phyloP scores from a whole-genome alignment of 2,797 vertebrate genomes.

The Myotis vivesi region DNA sequence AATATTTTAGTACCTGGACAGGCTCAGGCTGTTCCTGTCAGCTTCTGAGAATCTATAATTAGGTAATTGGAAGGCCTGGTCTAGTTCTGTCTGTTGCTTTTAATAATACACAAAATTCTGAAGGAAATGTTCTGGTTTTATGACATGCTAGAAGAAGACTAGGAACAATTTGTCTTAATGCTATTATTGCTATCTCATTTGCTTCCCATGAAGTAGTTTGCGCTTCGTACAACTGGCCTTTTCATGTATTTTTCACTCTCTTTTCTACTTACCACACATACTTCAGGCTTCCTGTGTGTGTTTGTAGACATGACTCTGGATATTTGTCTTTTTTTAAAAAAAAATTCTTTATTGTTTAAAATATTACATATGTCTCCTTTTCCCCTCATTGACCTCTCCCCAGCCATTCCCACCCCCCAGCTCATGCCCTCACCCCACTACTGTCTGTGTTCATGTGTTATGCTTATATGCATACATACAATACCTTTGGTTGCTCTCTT shows the following conservation, averaged over 20 bases:
- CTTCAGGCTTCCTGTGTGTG: neutral
- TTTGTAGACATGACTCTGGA: neutral
- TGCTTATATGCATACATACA: no score
- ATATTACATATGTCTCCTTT: no score
- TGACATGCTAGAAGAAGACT: neutral
- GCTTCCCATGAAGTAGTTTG: neutral
- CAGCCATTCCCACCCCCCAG: no score
- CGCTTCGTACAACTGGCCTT: neutral
- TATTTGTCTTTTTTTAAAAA: neutral
- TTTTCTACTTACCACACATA: neutral
- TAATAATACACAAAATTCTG: neutral
- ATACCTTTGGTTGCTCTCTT: no score
- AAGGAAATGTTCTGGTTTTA: conserved; percentile 9
- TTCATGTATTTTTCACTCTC: neutral
- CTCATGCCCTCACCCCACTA: no score
- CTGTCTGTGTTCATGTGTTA: no score
- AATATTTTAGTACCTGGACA: neutral
- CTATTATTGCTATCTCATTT: neutral
- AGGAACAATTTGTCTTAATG: neutral
- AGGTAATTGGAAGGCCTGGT: neutral
- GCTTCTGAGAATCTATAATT: neutral
- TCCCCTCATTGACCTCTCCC: no score
- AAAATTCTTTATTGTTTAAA: no score
- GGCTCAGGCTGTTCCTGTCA: neutral
- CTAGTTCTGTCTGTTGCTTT: neutral